Percentiles rank a stretch among this genome's conserved stretches.
Conservation (phyloP, 2,113 vertebrate genomes). For the Entosphenus tridentatus region DNA sequence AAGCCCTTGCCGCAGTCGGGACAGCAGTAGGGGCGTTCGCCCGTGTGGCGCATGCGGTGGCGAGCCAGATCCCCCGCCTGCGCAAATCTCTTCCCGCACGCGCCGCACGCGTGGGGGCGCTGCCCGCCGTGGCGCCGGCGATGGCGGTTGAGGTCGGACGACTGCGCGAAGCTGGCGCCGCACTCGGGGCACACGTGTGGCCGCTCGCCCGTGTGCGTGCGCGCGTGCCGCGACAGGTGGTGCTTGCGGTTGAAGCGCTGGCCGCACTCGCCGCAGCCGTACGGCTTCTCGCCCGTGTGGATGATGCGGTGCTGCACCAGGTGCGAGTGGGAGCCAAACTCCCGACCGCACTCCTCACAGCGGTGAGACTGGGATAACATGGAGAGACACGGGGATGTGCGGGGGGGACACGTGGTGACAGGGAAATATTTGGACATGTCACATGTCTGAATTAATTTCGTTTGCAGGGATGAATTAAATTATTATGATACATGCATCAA, state of each 20-base stretch:
- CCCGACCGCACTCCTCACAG: slow-evolving; percentile 4
- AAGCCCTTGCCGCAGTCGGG: slow-evolving; percentile 64
- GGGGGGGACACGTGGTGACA: too few relatives aligned
- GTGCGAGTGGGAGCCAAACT: slow-evolving; percentile 1
- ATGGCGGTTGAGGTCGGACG: too few relatives aligned
- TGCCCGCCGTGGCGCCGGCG: too few relatives aligned
- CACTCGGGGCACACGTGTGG: too few relatives aligned
- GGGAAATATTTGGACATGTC: too few relatives aligned
- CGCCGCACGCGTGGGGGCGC: slow-evolving; percentile 37
- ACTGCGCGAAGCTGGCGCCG: too few relatives aligned
- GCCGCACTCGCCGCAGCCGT: slow-evolving; percentile 1
- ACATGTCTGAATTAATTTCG: too few relatives aligned
- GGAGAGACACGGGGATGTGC: too few relatives aligned
- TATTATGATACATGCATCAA: too few relatives aligned
- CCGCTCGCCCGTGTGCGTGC: too few relatives aligned
- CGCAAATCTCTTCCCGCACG: slow-evolving; percentile 63
- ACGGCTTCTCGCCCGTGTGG: slow-evolving; percentile 4
- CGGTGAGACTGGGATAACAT: background rate
- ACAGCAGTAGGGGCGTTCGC: slow-evolving; percentile 64
- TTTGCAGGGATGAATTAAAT: too few relatives aligned
- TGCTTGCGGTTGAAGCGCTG: background rate
- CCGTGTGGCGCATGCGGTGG: slow-evolving; percentile 69
- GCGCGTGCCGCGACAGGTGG: too few relatives aligned
- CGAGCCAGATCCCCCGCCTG: slow-evolving; percentile 66
- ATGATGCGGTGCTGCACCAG: slow-evolving; percentile 3